These are phyloP conservation scores for Myrmophylax atrothorax DNA, from an alignment of 2,113 vertebrate species.

Conservation along the genomic window DNA sequence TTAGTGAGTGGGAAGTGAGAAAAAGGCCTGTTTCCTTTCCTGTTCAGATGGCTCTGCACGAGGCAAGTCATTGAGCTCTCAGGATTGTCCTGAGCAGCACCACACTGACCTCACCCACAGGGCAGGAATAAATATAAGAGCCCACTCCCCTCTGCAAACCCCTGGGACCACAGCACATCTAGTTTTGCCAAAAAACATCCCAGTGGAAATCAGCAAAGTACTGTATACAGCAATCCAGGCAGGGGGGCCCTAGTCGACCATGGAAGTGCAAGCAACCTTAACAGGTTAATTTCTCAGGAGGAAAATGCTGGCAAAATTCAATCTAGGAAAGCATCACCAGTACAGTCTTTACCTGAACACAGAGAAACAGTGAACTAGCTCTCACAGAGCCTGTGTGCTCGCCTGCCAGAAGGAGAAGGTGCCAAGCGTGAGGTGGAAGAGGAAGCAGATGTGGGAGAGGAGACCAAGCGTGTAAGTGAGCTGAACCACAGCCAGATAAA, in stretches of 20 bases:
- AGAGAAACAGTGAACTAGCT: not conserved
- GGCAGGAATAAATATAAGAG: no score
- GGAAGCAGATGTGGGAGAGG: conserved; percentile 49
- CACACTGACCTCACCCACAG: fast-evolving
- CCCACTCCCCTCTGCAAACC: not conserved
- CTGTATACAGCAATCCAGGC: fast-evolving
- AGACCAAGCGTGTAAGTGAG: not conserved
- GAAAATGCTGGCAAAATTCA: not conserved
- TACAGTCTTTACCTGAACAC: not conserved
- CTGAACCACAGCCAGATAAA: conserved; percentile 27
- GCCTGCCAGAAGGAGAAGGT: not conserved
- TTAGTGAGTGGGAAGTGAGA: not conserved
- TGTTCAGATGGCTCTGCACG: not conserved
- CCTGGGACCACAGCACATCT: not conserved
- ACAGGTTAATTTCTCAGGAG: not conserved
- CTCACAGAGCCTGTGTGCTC: not conserved
- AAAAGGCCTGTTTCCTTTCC: not conserved
- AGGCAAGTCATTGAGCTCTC: not conserved
- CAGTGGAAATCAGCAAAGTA: not conserved
- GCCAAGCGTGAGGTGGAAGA: conserved; percentile 3
- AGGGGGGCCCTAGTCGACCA: not conserved
- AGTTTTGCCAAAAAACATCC: not conserved
- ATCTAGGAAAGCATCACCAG: not conserved
- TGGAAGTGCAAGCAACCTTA: not conserved
- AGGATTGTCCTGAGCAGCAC: fast-evolving